These are phyloP conservation scores for Micromussa lordhowensis DNA, from an alignment of 92 coral and sea anemone species.

Conservation along the genomic window DNA sequence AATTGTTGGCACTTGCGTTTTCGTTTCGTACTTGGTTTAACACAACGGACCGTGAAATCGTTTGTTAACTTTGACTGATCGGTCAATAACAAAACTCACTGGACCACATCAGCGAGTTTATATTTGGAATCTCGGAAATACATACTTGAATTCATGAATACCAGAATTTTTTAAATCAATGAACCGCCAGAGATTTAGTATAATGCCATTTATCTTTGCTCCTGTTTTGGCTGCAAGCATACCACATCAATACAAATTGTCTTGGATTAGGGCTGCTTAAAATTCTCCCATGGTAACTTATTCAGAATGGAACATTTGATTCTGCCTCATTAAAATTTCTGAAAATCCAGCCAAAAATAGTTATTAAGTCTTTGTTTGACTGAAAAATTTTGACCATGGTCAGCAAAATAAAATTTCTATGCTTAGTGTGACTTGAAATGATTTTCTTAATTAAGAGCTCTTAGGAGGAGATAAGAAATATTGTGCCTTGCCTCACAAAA, in stretches of 20 bases:
- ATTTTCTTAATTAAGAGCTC: conserved; percentile 23
- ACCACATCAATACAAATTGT: conserved; percentile 35
- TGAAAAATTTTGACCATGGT: not conserved
- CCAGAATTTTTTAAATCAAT: conserved; percentile 12
- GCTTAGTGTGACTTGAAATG: not conserved
- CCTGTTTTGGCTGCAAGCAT: conserved; percentile 26
- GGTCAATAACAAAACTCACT: conserved; percentile 19
- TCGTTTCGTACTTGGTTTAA: conserved; percentile 13
- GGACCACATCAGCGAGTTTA: conserved; percentile 17
- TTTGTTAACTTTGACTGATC: conserved; percentile 26
- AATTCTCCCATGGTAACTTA: not conserved
- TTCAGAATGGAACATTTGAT: not conserved
- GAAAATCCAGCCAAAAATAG: not conserved
- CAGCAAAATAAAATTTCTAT: not conserved
- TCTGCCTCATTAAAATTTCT: conserved; percentile 18
- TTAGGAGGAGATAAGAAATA: conserved; percentile 5
- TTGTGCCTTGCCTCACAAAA: conserved; percentile 12
- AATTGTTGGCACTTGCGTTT: conserved; percentile 38
- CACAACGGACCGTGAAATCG: conserved; percentile 27
- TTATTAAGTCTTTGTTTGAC: not conserved
- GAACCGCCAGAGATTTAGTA: conserved; percentile 28
- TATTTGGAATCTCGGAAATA: conserved; percentile 16
- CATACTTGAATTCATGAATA: conserved; percentile 20
- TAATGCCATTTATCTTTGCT: conserved; percentile 24
- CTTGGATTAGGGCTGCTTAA: not conserved